phyloP scores from a whole-genome alignment of 2,113 vertebrate species.

The Sylvia atricapilla region DNA sequence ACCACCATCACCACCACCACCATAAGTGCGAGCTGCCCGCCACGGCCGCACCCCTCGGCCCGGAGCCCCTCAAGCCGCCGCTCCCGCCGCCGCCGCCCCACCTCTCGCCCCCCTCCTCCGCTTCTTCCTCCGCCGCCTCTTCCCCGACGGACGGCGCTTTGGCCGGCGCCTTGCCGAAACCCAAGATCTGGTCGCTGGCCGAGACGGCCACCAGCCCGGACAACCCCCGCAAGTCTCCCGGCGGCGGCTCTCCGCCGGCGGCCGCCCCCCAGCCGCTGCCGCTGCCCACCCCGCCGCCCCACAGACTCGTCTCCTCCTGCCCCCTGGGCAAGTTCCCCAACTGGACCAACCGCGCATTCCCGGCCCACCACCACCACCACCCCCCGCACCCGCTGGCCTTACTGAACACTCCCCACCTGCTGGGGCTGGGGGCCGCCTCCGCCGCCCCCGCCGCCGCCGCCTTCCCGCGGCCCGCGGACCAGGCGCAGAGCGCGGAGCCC shows the following conservation, averaged over 20 bases:
- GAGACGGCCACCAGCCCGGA: conserved; percentile 96
- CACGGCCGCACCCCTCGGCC: neutral
- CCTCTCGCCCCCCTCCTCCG: conserved; percentile 69
- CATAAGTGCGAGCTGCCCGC: conserved; percentile 23
- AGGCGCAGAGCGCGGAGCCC: conserved; percentile 81
- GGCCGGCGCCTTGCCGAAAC: conserved; percentile 83
- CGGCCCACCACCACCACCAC: conserved; percentile 77
- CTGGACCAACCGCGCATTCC: conserved; percentile 91
- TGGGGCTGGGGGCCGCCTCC: conserved; percentile 81
- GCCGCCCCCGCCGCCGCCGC: conserved; percentile 73
- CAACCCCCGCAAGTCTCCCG: conserved; percentile 88
- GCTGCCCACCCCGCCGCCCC: conserved; percentile 60
- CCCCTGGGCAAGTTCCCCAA: conserved; percentile 92
- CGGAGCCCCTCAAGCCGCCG: neutral
- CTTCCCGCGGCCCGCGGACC: conserved; percentile 84
- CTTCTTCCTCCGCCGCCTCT: conserved; percentile 72
- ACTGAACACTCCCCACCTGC: conserved; percentile 90
- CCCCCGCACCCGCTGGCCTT: conserved; percentile 82
- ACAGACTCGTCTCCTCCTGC: conserved; percentile 90
- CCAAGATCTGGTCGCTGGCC: conserved; percentile 97
- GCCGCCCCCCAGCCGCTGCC: conserved; percentile 73
- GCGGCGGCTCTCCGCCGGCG: conserved; percentile 81
- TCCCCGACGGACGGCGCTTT: conserved; percentile 83
- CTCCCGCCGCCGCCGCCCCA: neutral
- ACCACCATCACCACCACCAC: conserved; percentile 20